Conservation (phyloP, 1,140 invertebrate genomes). For the Phocides pigmalion region DNA sequence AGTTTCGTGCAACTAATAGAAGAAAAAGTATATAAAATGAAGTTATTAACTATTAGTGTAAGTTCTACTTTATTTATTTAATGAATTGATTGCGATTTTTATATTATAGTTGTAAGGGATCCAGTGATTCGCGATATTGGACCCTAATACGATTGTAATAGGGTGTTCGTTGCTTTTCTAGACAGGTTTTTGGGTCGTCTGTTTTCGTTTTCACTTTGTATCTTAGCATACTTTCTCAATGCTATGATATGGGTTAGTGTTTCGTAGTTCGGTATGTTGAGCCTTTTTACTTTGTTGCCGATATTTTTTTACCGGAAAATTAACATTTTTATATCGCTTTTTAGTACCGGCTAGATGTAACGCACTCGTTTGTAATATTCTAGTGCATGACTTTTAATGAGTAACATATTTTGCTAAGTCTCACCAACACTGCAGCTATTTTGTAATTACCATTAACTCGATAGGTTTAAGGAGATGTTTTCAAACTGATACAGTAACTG, state of each 20-base stretch:
- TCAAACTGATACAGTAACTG: not conserved
- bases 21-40: conserved; percentile 58
- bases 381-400: conserved; percentile 15
- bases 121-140: conserved; percentile 35
- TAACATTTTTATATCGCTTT: conserved; percentile 10
- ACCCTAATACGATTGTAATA: conserved; percentile 23
- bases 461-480: conserved; percentile 1
- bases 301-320: not conserved
- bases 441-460: not conserved
- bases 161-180: conserved; percentile 35
- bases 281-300: conserved; percentile 25
- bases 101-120: conserved; percentile 48
- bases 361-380: conserved; percentile 5
- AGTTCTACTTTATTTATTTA: conserved; percentile 61
- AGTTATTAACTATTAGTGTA: conserved; percentile 69
- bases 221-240: conserved; percentile 17
- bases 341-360: conserved; percentile 10
- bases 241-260: conserved; percentile 30
- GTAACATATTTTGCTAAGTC: conserved; percentile 13
- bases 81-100: conserved; percentile 45
- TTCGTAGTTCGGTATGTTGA: not conserved
- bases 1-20: conserved; percentile 61
- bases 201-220: conserved; percentile 50
- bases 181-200: conserved; percentile 41
- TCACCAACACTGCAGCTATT: conserved; percentile 3